Percentiles rank a stretch among this genome's conserved stretches.
phyloP scores from a whole-genome alignment of 2,888 invertebrate species.

The Baronia brevicornis region DNA sequence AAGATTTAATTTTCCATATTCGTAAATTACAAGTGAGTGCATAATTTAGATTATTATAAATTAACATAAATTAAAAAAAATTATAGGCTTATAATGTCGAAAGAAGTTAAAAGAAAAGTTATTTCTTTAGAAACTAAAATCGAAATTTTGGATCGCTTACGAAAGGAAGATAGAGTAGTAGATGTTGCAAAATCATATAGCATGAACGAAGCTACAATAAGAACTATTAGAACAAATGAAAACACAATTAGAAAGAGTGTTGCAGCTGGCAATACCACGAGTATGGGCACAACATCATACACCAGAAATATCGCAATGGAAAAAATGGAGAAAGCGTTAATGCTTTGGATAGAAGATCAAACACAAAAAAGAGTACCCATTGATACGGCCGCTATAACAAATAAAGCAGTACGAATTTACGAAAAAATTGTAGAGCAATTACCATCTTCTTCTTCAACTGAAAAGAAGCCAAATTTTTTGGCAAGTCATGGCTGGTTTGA shows the following conservation, averaged over 20 bases:
- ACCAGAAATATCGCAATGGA: conserved; percentile 1
- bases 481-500: no score
- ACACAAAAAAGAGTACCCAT: conserved; percentile 1
- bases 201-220: no score
- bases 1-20: no score
- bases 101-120: neutral
- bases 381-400: neutral
- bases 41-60: no score
- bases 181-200: conserved; percentile 1
- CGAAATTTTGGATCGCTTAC: conserved; percentile 1
- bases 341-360: conserved; percentile 1
- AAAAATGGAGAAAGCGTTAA: neutral
- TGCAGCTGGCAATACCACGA: neutral
- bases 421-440: conserved; percentile 1
- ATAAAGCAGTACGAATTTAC: neutral
- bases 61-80: conserved; percentile 5
- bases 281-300: conserved; percentile 2
- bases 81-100: conserved; percentile 1
- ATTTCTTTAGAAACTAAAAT: conserved; percentile 2
- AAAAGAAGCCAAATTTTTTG: conserved; percentile 1
- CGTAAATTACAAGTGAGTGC: no score
- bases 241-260: neutral
- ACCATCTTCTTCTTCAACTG: conserved; percentile 1
- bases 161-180: neutral
- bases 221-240: conserved; percentile 1